These are phyloP conservation scores for Ophioninae sp. DNA, from an alignment of 2,888 invertebrate species.

Conservation along the genomic window DNA sequence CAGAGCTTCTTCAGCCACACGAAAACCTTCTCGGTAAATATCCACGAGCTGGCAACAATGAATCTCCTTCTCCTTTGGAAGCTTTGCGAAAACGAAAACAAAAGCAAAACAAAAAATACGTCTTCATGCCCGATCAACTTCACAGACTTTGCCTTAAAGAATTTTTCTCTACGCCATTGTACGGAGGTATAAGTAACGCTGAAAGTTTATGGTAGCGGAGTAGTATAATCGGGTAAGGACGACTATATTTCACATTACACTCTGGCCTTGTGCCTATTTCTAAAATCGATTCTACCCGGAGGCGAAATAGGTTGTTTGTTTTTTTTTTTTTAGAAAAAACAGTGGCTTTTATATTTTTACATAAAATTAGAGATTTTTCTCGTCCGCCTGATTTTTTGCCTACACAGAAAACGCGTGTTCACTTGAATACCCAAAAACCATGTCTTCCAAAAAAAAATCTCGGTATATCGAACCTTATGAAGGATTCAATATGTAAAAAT, in stretches of 20 bases:
- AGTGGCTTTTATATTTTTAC: no score
- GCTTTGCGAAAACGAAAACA: constrained; percentile 25
- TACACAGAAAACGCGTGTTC: no score
- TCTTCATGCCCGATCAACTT: constrained; percentile 31
- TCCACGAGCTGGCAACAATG: constrained; percentile 44
- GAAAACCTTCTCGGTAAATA: constrained; percentile 53
- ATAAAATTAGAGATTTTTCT: no score
- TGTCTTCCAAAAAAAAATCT: no score
- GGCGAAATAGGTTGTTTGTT: no score
- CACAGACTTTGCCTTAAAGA: neutral
- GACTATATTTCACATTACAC: neutral
- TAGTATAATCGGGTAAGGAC: constrained; percentile 6
- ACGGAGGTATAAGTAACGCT: neutral
- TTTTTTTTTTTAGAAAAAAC: no score
- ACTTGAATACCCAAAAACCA: no score
- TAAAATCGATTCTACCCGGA: no score
- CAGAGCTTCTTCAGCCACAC: neutral
- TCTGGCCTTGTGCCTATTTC: no score
- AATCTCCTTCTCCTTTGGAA: constrained; percentile 42
- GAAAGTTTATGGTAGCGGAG: constrained; percentile 20
- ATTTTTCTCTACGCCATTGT: neutral
- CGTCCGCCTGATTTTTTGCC: no score
- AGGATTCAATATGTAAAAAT: no score
- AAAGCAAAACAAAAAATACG: neutral
- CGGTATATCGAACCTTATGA: no score